These are phyloP conservation scores for Dipodomys stephensi DNA, from an alignment of 2,113 vertebrate genomes.

Conservation along the genomic window DNA sequence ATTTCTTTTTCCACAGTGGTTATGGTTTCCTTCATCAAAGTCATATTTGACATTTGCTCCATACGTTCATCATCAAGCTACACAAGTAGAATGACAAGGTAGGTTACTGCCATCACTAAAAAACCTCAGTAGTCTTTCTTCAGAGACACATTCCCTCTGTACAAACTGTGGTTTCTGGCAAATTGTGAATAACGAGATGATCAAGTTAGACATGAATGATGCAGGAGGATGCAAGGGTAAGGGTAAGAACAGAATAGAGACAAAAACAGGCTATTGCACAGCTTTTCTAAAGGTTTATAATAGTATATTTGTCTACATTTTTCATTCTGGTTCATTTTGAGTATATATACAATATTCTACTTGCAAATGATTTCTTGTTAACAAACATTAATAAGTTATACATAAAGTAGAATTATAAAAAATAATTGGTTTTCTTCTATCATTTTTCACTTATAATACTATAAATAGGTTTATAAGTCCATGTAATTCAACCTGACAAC, in stretches of 20 bases:
- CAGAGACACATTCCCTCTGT: constrained; percentile 1
- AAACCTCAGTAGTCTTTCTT: neutral
- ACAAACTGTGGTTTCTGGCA: neutral
- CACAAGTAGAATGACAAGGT: constrained; percentile 75
- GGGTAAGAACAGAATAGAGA: neutral
- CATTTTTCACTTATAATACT: constrained; percentile 16
- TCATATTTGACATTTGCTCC: constrained; percentile 87
- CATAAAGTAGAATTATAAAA: constrained; percentile 44
- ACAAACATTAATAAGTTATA: constrained; percentile 55
- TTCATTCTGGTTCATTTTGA: constrained; percentile 35
- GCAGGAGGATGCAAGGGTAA: neutral
- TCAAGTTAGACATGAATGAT: neutral
- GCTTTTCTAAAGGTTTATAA: neutral
- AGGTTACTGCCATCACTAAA: constrained; percentile 42
- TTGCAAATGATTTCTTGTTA: constrained; percentile 17
- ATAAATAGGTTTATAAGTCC: constrained; percentile 23
- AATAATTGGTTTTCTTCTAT: constrained; percentile 31
- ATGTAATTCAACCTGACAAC: constrained; percentile 40
- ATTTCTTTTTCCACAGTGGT: constrained; percentile 89
- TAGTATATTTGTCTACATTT: neutral
- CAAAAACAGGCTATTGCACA: neutral
- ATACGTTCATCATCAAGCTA: constrained; percentile 89
- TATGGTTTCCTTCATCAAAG: constrained; percentile 86
- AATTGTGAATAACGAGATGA: neutral
- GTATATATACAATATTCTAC: neutral